phyloP scores from a whole-genome alignment of 2,888 invertebrate species.

The Chymomyza amoena region DNA sequence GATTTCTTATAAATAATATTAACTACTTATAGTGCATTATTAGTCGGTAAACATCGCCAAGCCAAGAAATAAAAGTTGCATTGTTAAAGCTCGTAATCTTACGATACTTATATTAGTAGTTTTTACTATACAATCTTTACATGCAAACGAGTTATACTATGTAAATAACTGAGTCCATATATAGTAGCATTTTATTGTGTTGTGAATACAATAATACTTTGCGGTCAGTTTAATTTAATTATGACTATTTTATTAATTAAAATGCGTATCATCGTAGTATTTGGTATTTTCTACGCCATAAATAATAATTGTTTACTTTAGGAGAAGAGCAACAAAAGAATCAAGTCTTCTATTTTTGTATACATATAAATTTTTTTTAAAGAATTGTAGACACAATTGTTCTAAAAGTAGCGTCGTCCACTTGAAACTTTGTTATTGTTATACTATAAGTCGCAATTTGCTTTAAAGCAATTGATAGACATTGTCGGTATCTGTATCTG shows the following conservation, averaged over 20 bases:
- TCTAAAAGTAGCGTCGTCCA: constrained; percentile 12
- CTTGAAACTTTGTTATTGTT: constrained; percentile 24
- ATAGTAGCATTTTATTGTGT: not conserved
- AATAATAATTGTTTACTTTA: not conserved
- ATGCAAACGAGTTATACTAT: not conserved
- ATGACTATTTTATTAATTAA: constrained; percentile 62
- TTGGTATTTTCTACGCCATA: constrained; percentile 3
- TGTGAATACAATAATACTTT: constrained; percentile 6
- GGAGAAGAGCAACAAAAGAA: constrained; percentile 12
- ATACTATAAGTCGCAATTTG: constrained; percentile 33
- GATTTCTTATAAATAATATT: no score
- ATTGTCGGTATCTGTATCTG: not conserved
- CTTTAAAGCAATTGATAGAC: not conserved
- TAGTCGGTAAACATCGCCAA: constrained; percentile 31
- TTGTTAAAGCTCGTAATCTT: not conserved
- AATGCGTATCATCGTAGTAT: constrained; percentile 37
- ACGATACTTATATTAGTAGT: no score
- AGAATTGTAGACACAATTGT: constrained; percentile 20
- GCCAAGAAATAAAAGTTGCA: constrained; percentile 28
- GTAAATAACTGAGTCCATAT: not conserved
- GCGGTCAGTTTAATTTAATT: constrained; percentile 58
- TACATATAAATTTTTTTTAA: not conserved
- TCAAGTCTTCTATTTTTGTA: constrained; percentile 2
- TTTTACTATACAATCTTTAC: not conserved
- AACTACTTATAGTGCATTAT: no score